Base-by-base conservation (phyloP, 2,888 invertebrate genomes). In the Sphecodes monilicornis region DNA sequence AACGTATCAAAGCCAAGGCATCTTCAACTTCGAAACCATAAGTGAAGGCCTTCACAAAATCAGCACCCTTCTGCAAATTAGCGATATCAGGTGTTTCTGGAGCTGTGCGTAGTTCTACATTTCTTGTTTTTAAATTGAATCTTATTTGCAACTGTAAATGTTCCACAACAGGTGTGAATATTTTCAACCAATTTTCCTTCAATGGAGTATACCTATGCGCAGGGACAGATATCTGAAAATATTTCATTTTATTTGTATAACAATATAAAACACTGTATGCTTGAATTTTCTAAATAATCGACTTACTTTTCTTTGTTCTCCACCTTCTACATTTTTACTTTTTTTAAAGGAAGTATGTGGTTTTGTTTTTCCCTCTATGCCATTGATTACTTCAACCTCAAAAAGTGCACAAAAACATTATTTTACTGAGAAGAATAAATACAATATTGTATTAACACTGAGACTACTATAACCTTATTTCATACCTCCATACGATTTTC, bases 1-100 rank as follows among this genome's bases (percentile, higher is more conserved):
- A 95, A 91, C 99, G 96, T 0, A 99, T 96, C 3, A 99, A 95
- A 0, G 99, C 99, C 81, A 99, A 95, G 0, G 99, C 98, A 95
- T 99, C 99, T 94, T 99, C 99, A 0, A 99, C 98, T 91, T 99
- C 99, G 95, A 99, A 99, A 8, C 99, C 99, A 90, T 97, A 97
- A 43, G 99, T 96, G 93, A 99, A 99, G 2, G 99, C 99, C 95
- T 97, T 97, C 0, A 99, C 98, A 96, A 99, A 99, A 95, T 99
- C 99, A 22, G 99, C 98, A 73, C 98, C 99, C 95, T 99, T 99
- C 94, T 99, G 99, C 85, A 99, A 95, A 94, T 98, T 98, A 16
- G 97, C 97, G 87, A 98, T 97, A 92, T 99, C 99, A 89, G 96
- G 96, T 0, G 98, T 98, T 92, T 97, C 97, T 68, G 96, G 95